Base-by-base conservation (phyloP, 2,797 vertebrate genomes). In the Myotis myotis region DNA sequence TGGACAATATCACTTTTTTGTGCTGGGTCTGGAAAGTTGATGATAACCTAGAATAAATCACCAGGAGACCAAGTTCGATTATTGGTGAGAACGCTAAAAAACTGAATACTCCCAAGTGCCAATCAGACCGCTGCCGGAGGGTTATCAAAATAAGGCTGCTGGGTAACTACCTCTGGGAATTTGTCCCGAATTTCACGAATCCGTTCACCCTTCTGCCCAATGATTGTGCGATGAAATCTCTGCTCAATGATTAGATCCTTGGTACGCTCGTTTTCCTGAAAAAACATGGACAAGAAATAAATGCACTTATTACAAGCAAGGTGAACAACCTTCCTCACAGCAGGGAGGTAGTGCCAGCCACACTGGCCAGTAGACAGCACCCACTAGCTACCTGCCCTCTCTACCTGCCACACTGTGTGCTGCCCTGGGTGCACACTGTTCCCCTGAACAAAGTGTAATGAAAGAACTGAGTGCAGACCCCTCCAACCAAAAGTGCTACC, bases 191-290 rank as follows among this genome's bases (percentile, higher is more conserved):
- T 99, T 98, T 99, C 99, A 97, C 99, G 99, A 93, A 99, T 99
- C 92, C 99, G 99, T 98, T 99, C 99, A 22, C 99, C 99, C 97
- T 99, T 99, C 98, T 99, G 99, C 97, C 99, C 99, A 87, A 99
- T 99, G 97, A 99, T 99, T 97, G 99, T 99, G 98, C 99, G 98
- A 97, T 99, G 99, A 98, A 99, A 99, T 98, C 99, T 99, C 95
- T 99, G 99, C 98, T 99, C 99, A 64, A 99, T 99, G 97, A 99
- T 99, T 98, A 99, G 98, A 97, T 99, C 99, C 99, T 99, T 99
- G 98, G 99, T 99, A 98, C 99, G 99, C 98, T 99, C 99, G 19
- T 99, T 99, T 98, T 99, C 99, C 99, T 99, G 97, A 36, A 87
- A 38, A 41, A 6, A 84, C 10, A 33, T 82, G 60, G 60, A 30